Conservation (phyloP, 2,797 vertebrate genomes). For the Malacoctenus gilli region DNA sequence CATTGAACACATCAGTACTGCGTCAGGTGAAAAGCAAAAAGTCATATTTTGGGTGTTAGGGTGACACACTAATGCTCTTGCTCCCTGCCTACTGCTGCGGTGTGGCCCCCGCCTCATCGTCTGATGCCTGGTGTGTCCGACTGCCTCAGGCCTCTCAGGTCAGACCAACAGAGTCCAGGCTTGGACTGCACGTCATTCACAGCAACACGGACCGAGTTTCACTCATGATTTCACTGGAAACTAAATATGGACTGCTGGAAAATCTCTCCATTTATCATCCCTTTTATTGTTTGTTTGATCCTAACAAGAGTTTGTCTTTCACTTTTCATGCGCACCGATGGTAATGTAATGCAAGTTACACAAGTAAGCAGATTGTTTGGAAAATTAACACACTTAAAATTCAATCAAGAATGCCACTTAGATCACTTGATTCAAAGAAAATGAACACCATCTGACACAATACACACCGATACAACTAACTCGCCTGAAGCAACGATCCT, state of each 20-base stretch:
- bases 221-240: conserved; percentile 28
- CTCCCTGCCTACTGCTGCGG: conserved; percentile 61
- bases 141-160: conserved; percentile 80
- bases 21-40: conserved; percentile 24
- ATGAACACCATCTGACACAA: conserved; percentile 12
- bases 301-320: conserved; percentile 44
- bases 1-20: conserved; percentile 33
- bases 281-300: neutral
- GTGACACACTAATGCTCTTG: conserved; percentile 52
- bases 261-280: conserved; percentile 31
- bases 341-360: conserved; percentile 48
- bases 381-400: conserved; percentile 4
- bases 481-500: conserved; percentile 18
- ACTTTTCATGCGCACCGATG: conserved; percentile 61
- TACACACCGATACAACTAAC: conserved; percentile 58
- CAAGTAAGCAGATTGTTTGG: conserved; percentile 67
- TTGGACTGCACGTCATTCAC: conserved; percentile 56
- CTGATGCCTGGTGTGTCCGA: conserved; percentile 60
- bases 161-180: conserved; percentile 65
- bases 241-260: conserved; percentile 35
- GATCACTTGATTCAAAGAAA: conserved; percentile 28
- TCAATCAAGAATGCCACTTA: conserved; percentile 39
- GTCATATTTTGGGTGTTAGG: conserved; percentile 15
- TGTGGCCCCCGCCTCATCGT: conserved; percentile 52
- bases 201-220: conserved; percentile 33